Percentiles rank a stretch among this genome's conserved stretches.
Evolutionary conservation across 1,140 invertebrate genomes (phyloP).

Genomic region (Sipha flava): DNA sequence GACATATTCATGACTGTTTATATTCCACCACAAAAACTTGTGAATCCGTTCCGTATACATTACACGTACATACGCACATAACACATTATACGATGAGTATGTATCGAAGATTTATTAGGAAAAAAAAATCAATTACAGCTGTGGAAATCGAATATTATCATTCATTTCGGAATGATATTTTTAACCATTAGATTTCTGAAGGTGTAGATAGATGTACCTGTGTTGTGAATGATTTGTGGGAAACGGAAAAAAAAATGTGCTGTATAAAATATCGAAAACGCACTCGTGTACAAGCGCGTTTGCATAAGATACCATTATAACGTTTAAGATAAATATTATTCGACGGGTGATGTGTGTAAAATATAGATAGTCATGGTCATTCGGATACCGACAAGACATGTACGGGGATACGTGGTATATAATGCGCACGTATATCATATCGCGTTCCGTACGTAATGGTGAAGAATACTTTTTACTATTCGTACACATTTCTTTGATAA

Average conservation of each 20-base stretch:
- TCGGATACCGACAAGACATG: neutral
- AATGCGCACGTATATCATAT: neutral
- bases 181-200: no score
- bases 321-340: constrained; percentile 17
- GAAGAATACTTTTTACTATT: neutral
- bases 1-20: no score
- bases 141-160: no score
- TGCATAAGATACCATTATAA: neutral
- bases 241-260: neutral
- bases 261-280: neutral
- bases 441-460: neutral
- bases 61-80: no score
- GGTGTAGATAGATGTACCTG: no score
- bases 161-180: no score
- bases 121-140: no score
- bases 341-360: neutral
- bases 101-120: no score
- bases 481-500: neutral
- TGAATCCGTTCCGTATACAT: no score
- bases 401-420: neutral
- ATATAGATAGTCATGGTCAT: neutral
- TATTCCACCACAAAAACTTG: no score
- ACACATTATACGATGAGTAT: no score
- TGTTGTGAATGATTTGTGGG: neutral
- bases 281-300: neutral